phyloP scores from a whole-genome alignment of 2,113 vertebrate genomes.

The Bombycilla garrulus region DNA sequence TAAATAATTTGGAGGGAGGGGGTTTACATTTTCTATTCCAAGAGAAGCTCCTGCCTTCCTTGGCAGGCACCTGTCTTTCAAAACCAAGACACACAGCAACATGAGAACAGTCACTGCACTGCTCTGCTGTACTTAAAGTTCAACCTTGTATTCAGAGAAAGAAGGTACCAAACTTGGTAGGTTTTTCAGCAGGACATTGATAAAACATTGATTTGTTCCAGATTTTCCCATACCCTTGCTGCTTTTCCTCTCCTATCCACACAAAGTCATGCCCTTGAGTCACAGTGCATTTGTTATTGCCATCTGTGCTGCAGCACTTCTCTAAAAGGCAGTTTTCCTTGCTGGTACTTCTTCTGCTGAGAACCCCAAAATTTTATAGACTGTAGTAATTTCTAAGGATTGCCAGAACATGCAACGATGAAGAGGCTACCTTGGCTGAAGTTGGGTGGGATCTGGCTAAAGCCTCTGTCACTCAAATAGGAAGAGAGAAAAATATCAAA shows the following conservation, averaged over 20 bases:
- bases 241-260: background rate
- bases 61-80: no score
- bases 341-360: background rate
- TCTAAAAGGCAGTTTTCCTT: background rate
- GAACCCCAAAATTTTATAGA: background rate
- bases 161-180: background rate
- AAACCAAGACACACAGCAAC: no score
- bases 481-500: background rate
- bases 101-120: background rate
- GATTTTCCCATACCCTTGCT: background rate
- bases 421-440: background rate
- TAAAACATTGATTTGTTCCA: background rate
- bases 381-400: background rate
- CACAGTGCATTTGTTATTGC: background rate
- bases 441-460: background rate
- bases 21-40: no score
- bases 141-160: background rate
- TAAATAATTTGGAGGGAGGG: no score
- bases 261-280: background rate
- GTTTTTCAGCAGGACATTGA: background rate
- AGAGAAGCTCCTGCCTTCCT: no score
- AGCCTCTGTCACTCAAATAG: background rate
- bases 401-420: background rate
- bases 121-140: background rate
- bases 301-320: background rate